Conservation (phyloP, 2,797 vertebrate species). For the Hydrolagus colliei region DNA sequence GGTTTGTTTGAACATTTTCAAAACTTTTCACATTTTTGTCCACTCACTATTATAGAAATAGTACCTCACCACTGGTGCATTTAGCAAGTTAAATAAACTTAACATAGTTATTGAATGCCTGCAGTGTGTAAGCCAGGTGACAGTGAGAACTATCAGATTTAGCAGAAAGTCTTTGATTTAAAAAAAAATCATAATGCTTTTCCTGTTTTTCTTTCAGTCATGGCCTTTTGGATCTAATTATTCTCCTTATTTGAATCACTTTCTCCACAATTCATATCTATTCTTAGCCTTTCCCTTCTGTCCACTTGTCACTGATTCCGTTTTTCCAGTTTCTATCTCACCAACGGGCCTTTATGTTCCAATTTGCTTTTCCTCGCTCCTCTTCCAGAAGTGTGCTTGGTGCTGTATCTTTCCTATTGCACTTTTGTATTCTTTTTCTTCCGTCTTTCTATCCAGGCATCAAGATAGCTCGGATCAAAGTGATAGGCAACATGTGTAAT, state of each 20-base stretch:
- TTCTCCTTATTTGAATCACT: not conserved
- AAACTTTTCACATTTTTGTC: not conserved
- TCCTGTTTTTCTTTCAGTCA: not conserved
- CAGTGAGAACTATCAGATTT: too few relatives aligned
- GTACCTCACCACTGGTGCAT: too few relatives aligned
- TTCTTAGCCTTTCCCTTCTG: not conserved
- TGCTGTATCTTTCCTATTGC: not conserved
- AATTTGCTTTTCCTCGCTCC: not conserved
- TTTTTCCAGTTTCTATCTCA: not conserved
- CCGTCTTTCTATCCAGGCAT: too few relatives aligned
- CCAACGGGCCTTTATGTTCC: not conserved
- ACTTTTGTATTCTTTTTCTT: not conserved
- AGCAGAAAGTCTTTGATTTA: not conserved
- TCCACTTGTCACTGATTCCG: not conserved
- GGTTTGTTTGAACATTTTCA: not conserved
- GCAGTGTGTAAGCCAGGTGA: too few relatives aligned
- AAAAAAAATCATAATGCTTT: not conserved
- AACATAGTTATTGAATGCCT: not conserved
- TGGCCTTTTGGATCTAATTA: too few relatives aligned
- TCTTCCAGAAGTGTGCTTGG: not conserved
- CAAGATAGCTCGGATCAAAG: not conserved
- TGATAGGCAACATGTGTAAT: not conserved
- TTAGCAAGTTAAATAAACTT: not conserved
- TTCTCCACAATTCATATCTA: not conserved
- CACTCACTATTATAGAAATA: not conserved